Percentiles rank a stretch among this genome's conserved stretches.
These are phyloP conservation scores for Acronicta aceris DNA, from an alignment of 2,888 invertebrate genomes.

Conservation along the genomic window DNA sequence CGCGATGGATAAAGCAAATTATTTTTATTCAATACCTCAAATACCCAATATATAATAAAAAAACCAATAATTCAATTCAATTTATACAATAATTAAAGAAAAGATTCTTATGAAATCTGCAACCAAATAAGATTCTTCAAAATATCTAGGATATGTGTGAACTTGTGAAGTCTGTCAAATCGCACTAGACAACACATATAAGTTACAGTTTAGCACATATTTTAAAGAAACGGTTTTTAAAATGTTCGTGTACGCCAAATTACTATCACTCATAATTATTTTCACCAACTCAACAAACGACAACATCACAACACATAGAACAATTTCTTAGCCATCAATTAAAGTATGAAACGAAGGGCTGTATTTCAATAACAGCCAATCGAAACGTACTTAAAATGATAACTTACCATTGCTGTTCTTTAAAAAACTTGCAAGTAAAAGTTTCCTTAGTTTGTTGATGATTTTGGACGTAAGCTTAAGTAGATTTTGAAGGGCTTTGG, in stretches of 20 bases:
- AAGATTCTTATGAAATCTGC: not conserved
- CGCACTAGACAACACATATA: too few relatives aligned
- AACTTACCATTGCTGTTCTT: slow-evolving; percentile 7
- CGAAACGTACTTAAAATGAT: slow-evolving; percentile 72
- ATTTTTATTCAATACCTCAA: too few relatives aligned
- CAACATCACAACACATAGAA: not conserved
- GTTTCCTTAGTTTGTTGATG: not conserved
- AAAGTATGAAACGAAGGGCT: slow-evolving; percentile 68
- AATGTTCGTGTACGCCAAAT: too few relatives aligned
- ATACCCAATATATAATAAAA: too few relatives aligned
- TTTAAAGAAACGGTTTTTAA: too few relatives aligned
- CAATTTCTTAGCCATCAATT: slow-evolving; percentile 28
- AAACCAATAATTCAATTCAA: too few relatives aligned
- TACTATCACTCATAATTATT: too few relatives aligned
- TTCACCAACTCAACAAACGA: too few relatives aligned
- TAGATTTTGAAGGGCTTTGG: slow-evolving; percentile 59
- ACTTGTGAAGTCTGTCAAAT: not conserved
- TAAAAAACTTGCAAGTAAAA: too few relatives aligned
- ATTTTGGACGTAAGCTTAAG: slow-evolving; percentile 52
- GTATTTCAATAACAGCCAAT: slow-evolving; percentile 63
- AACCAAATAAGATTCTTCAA: too few relatives aligned
- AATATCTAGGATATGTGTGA: not conserved
- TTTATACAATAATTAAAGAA: too few relatives aligned
- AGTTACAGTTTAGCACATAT: too few relatives aligned
- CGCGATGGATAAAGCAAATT: not conserved